These are phyloP conservation scores for Temnothorax rugatulus DNA, from an alignment of 2,888 invertebrate species.

Conservation along the genomic window DNA sequence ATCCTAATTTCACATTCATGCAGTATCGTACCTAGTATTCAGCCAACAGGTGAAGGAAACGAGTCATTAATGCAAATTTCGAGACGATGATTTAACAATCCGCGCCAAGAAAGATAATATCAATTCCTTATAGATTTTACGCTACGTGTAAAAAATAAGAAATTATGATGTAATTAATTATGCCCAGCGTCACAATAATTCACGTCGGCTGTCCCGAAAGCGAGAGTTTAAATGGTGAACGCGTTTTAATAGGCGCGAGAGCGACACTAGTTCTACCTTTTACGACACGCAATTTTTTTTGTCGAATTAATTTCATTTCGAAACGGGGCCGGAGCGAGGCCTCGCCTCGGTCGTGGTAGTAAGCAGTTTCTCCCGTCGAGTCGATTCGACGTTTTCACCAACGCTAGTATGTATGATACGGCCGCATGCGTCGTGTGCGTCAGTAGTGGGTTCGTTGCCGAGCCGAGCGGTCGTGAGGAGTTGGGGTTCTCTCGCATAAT, in stretches of 20 bases:
- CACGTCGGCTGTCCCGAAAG: not conserved
- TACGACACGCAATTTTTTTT: not conserved
- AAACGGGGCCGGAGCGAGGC: not conserved
- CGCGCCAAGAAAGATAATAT: not conserved
- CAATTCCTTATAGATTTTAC: not conserved
- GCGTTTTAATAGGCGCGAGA: not conserved
- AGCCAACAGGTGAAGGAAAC: not conserved
- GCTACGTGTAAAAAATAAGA: not conserved
- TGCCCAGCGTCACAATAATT: not conserved
- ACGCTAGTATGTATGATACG: conserved; percentile 33
- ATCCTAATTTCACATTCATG: not conserved
- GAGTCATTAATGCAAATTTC: not conserved
- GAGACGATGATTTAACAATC: not conserved
- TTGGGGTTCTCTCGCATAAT: not conserved
- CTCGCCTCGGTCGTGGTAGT: not conserved
- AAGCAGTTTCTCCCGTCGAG: not conserved
- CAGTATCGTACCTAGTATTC: not conserved
- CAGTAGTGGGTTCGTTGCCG: conserved; percentile 59
- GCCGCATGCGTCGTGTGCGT: conserved; percentile 7
- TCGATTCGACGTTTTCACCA: conserved; percentile 46
- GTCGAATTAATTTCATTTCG: not conserved
- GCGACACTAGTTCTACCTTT: not conserved
- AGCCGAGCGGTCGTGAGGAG: not conserved
- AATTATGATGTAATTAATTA: not conserved
- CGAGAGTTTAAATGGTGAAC: not conserved